Base-by-base conservation (phyloP, 2,888 invertebrate species). In the Apamea crenata region DNA sequence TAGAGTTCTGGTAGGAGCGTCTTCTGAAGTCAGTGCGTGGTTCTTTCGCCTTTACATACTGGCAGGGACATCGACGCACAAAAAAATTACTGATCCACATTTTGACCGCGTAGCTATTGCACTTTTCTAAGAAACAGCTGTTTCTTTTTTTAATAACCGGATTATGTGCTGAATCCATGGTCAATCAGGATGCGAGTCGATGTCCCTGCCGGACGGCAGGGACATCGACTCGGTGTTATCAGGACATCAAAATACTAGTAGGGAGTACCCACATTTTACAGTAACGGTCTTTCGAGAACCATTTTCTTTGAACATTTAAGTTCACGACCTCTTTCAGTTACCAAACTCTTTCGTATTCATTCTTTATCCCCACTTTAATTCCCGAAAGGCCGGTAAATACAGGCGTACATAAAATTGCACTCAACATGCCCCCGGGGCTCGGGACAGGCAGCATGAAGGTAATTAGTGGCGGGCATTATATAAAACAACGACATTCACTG, bases 391-490 rank as follows among this genome's bases (percentile, higher is more conserved):
- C 59, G 29, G 44, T 72, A 69, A 59, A 59, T 72, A 74, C 44
- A 61, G 53, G 59, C 53, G 68, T 53, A 84, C 84, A 85, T 74
- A 78, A 72, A 69, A 72, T 78, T 82, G 71, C 82, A 85, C 84
- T 84, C 65, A 59, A 32, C 74, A 14, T 6, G 14, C 44, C 78
- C 56, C 61, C n/a, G 47, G 71, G 74, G 56, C 25, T 32, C 18
- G 40, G 50, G 47, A n/a, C 25, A 29, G 53, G 29, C 61, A n/a
- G 77, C 44, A 4, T 25, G 80, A 56, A 6, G 4, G 79, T 82
- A 79, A 84, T 82, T 82, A 84, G 65, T 61, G 32, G 18, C 44
- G 21, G 59, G n/a, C 10, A 36, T 65, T 32, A 73, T 29, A 29
- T 73, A 44, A 40, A 73, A 69, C 63, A 50, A 63, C 25, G 21